Evolutionary conservation across 2,113 vertebrate genomes (phyloP), one percentile per base, ranked within the genome.

Genomic region (Colinus virginianus): DNA sequence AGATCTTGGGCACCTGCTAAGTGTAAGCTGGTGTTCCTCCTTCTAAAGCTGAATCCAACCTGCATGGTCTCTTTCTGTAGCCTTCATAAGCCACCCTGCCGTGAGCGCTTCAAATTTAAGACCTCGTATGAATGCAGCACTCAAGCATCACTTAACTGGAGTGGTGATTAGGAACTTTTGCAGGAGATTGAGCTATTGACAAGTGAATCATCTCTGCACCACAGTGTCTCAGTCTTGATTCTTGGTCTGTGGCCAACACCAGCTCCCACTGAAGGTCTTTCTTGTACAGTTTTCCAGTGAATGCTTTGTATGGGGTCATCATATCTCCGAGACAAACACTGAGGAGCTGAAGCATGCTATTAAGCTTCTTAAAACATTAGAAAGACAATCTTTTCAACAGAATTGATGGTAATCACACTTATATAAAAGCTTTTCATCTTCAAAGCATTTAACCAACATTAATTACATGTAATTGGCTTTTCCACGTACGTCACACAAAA

Each of bases 391-490:
- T 76, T 94, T 94, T 90, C 90, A 45, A 90, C 93, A 93, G 90
- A 96, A 91, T 78, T 94, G 85, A 95, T 95, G 70, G 96, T 96
- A 94, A 96, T 96, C 96, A 95, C 88, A 48, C 90, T 91, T 90
- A 21, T 23, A 72, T 83, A 86, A 93, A 95, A 91, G 93, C 87
- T 92, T 96, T 85, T 96, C 64, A 91, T 96, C 95, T 95, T 95
- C 94, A 96, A 96, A 96, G 91, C 67, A 85, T 95, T 94, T 96
- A 93, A 71, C 93, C 87, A 95, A 95, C 95, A 95, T 96, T 96
- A 96, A 95, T 96, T 96, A 95, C 93, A 90, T 53, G 76, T 95
- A 96, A 95, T 94, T 96, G 87, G 85, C 82, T 95, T 96, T 88
- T 93, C 90, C 77, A 75, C 0, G 2, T 86, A 81, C n/a, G 8